Evolutionary conservation across 2,797 vertebrate genomes (phyloP).

Genomic region (Acanthurus leucopareius): DNA sequence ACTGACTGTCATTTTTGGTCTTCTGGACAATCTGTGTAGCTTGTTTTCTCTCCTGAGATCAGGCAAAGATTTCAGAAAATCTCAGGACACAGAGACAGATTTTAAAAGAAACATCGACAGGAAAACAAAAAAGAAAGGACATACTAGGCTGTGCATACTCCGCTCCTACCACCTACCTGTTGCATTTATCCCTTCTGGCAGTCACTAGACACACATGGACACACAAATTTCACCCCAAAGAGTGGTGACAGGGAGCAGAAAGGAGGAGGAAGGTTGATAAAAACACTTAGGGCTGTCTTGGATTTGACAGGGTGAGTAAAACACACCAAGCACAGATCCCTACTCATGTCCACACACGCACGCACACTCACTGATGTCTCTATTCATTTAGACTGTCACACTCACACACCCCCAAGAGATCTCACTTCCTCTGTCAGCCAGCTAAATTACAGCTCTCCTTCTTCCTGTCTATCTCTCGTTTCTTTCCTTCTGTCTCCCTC

Average conservation of each 20-base stretch:
- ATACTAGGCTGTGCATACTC: neutral
- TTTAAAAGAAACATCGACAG: neutral
- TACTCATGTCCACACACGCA: constrained; percentile 67
- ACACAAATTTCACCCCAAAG: constrained; percentile 28
- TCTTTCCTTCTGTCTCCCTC: constrained; percentile 45
- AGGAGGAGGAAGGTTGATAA: constrained; percentile 57
- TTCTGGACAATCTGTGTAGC: neutral
- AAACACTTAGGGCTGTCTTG: constrained; percentile 68
- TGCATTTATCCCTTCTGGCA: constrained; percentile 39
- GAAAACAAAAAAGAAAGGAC: neutral
- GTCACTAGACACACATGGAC: constrained; percentile 17
- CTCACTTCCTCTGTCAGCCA: constrained; percentile 90
- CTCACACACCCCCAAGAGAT: constrained; percentile 90
- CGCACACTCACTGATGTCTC: constrained; percentile 83
- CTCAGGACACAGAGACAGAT: neutral
- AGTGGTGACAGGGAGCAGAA: constrained; percentile 53
- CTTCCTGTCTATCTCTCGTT: constrained; percentile 49
- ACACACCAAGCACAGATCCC: constrained; percentile 63
- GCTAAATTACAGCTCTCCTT: constrained; percentile 87
- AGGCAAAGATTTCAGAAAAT: neutral
- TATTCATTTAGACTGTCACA: constrained; percentile 93
- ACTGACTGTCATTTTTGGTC: neutral
- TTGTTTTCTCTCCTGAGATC: neutral
- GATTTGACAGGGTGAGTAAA: constrained; percentile 76
- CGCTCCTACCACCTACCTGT: constrained; percentile 50